A percentile compares a stretch with the other conserved stretches of the same genome.
Evolutionary conservation across 1,140 invertebrate genomes (phyloP).

Genomic region (Neocloeon triangulifer): DNA sequence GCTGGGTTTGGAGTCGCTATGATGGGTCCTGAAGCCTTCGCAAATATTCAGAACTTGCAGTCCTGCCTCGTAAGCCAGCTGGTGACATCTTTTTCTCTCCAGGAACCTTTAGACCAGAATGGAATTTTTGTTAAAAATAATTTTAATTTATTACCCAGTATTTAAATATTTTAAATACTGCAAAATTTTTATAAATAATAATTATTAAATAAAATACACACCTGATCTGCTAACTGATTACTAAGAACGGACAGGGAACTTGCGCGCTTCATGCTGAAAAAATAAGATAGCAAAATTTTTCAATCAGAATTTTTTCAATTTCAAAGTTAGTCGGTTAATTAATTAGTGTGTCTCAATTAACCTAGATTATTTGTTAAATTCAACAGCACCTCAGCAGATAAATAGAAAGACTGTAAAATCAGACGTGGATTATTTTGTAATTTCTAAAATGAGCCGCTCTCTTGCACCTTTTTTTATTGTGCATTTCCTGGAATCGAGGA

Average conservation of each 20-base stretch:
- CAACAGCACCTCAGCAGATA: conserved; percentile 5
- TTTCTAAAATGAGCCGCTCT: neutral
- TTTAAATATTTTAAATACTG: too few relatives aligned
- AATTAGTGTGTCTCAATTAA: conserved; percentile 4
- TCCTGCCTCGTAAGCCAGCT: too few relatives aligned
- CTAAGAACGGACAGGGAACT: conserved; percentile 35
- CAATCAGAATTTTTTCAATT: conserved; percentile 6
- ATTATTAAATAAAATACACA: too few relatives aligned
- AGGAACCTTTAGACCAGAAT: too few relatives aligned
- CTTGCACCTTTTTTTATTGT: conserved; percentile 2
- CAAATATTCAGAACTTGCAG: too few relatives aligned
- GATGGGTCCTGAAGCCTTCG: too few relatives aligned
- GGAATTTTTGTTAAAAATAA: too few relatives aligned
- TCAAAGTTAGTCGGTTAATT: conserved; percentile 6
- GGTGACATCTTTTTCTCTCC: too few relatives aligned
- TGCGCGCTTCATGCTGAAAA: conserved; percentile 36
- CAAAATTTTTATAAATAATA: too few relatives aligned
- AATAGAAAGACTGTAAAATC: conserved; percentile 6
- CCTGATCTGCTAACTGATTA: conserved; percentile 15
- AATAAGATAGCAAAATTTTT: conserved; percentile 8
- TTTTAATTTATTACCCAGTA: too few relatives aligned
- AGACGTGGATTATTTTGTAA: neutral
- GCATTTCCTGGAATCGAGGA: too few relatives aligned
- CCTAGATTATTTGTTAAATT: conserved; percentile 7
- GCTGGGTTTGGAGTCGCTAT: too few relatives aligned